Percentiles rank a stretch among this genome's conserved stretches.
Evolutionary conservation across 1,140 invertebrate species (phyloP).

Genomic region (Saccostrea glomerata): DNA sequence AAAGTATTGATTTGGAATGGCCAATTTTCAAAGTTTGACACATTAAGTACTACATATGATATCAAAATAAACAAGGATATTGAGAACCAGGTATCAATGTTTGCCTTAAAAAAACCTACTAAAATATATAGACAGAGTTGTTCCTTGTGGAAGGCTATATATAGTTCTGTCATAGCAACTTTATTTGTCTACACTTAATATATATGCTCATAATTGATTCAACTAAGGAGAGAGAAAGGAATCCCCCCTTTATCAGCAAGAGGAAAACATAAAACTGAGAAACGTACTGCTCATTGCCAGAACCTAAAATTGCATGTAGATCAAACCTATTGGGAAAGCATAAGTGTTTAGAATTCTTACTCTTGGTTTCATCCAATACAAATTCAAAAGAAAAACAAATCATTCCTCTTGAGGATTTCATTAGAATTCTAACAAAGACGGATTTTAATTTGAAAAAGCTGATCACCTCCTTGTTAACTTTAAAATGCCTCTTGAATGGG

Average conservation of each 20-base stretch:
- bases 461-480: not conserved
- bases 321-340: not conserved
- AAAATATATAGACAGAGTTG: not conserved
- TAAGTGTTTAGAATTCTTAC: not conserved
- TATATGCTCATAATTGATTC: constrained; percentile 8
- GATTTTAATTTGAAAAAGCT: not conserved
- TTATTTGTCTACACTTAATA: constrained; percentile 35
- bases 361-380: not conserved
- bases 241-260: not conserved
- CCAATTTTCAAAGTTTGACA: constrained; percentile 27
- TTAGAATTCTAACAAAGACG: not conserved
- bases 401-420: not conserved
- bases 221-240: not conserved
- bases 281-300: not conserved
- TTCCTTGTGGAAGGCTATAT: not conserved
- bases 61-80: constrained; percentile 25
- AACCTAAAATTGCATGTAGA: not conserved
- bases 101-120: not conserved
- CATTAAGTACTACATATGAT: constrained; percentile 36
- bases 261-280: not conserved
- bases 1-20: not conserved
- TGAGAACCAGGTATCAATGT: constrained; percentile 2
- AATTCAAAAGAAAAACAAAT: not conserved
- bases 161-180: constrained; percentile 30
- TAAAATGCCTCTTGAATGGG: not conserved